A percentile compares a stretch with the other conserved stretches of the same genome.
Conservation (phyloP, 2,888 invertebrate genomes). For the Cerastis leucographa region DNA sequence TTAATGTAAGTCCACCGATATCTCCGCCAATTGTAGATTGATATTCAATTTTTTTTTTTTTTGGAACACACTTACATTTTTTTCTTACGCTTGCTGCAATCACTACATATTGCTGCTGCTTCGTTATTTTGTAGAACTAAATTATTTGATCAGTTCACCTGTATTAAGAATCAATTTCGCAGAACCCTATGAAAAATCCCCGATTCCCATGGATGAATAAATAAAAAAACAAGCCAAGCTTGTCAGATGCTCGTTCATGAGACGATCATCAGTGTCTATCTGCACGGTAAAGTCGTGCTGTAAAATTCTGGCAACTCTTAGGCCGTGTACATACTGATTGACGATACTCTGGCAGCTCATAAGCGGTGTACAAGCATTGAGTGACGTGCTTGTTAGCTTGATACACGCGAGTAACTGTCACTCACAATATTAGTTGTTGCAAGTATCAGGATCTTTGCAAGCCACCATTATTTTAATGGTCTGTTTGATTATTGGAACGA, state of each 20-base stretch:
- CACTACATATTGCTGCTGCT: background rate
- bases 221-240: background rate
- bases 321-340: slow-evolving; percentile 15
- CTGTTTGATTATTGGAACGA: too few relatives aligned
- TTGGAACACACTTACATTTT: background rate
- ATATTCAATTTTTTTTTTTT: too few relatives aligned
- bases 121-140: background rate
- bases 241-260: slow-evolving; percentile 21
- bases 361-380: background rate
- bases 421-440: background rate
- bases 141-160: background rate
- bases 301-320: slow-evolving; percentile 12
- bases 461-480: background rate
- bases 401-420: slow-evolving; percentile 6
- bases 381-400: slow-evolving; percentile 25
- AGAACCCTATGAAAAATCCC: background rate
- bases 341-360: background rate
- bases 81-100: background rate
- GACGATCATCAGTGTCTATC: slow-evolving; percentile 54
- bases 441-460: background rate
- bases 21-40: background rate
- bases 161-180: background rate
- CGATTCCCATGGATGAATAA: slow-evolving; percentile 8
- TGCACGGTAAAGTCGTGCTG: slow-evolving; percentile 7
- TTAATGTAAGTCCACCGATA: background rate